Evolutionary conservation across 1,140 invertebrate genomes (phyloP), one percentile per base, ranked within the genome.

Genomic region (Drosophila kepulauana): DNA sequence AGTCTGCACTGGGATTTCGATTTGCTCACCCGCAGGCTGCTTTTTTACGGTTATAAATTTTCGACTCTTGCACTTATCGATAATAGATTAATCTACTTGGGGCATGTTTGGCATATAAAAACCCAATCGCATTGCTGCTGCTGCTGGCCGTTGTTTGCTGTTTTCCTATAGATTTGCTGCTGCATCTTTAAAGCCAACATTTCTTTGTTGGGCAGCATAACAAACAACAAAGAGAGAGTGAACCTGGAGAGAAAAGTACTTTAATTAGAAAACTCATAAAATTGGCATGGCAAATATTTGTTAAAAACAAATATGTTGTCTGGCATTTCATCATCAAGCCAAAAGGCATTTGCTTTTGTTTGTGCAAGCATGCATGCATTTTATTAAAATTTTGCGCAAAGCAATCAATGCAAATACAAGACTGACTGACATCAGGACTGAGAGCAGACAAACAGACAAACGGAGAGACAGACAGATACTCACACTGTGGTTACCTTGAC

Each of bases 31-130:
- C 68, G 73, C 73, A 75, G 68, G 69, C 77, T 71, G 57, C 61
- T 84, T 84, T 89, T 71, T 81, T 79, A 73, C 78, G 87, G 82
- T 74, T 84, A 91, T 91, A 91, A 91, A 90, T 90, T 91, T 82
- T 80, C 88, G 70, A 81, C 79, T 78, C 82, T 85, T 82, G 82
- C 87, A 91, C 87, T 87, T 91, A 91, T 91, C 87, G 87, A 91
- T 91, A 91, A 91, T 91, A 91, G 87, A 91, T 91, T 91, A 91
- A 91, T 91, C 87, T 91, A 91, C 87, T 91, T 91, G 82, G 72
- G 81, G 81, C 85, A 87, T 87, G 84, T 87, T 88, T 71, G 82
- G 80, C 82, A 87, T 87, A 82, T 70, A 71, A 75, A 85, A 68
- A 33, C 5, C 28, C 68, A 65, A 61, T 59, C 38, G 64, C 62